Base-by-base conservation (phyloP, 2,888 invertebrate genomes). In the Andrena dorsata region DNA sequence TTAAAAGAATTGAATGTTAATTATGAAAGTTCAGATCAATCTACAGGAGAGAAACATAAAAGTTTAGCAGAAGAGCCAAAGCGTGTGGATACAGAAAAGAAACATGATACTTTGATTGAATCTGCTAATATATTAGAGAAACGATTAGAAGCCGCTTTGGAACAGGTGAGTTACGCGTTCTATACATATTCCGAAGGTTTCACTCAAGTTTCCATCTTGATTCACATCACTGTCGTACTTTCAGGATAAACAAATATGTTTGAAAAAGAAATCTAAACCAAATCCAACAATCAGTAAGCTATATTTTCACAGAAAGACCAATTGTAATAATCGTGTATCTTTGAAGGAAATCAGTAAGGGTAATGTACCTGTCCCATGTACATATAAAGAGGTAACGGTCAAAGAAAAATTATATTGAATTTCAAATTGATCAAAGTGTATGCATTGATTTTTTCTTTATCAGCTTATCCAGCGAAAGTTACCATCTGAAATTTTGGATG, bases 61-160 rank as follows among this genome's bases (percentile, higher is more conserved):
- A 47, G n/a, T 32, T 49, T 28, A 73, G 3, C 16, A 76, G 61
- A 26, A 10, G n/a, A 58, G 1, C 30, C 73, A 53, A 13, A 69
- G 23, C 60, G 13, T 26, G 26, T 2, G 5, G 16, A 30, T 30
- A n/a, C 53, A 7, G 23, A 20, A 23, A 58, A 68, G 0, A 61
- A 47, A 28, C 32, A 23, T 20, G 20, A 66, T 7, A 28, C n/a
- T 16, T 26, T 3, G 16, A 16, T 58, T 13, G 49, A 87, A 20
- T 74, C 82, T 56, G 68, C 58, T 56, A 78, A 28, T 65, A 76
- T 85, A 26, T 65, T 82, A 35, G 75, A 94, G 89, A 87, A 92
- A 6, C 81, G 92, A 23, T 94, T 95, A 10, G 70, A 80, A 56
- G 90, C 90, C 81, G 68, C 85, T 87, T 64, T 90, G 82, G 90